Evolutionary conservation across 2,113 vertebrate genomes (phyloP), one percentile per base, ranked within the genome.

Genomic region (Delphinapterus leucas): DNA sequence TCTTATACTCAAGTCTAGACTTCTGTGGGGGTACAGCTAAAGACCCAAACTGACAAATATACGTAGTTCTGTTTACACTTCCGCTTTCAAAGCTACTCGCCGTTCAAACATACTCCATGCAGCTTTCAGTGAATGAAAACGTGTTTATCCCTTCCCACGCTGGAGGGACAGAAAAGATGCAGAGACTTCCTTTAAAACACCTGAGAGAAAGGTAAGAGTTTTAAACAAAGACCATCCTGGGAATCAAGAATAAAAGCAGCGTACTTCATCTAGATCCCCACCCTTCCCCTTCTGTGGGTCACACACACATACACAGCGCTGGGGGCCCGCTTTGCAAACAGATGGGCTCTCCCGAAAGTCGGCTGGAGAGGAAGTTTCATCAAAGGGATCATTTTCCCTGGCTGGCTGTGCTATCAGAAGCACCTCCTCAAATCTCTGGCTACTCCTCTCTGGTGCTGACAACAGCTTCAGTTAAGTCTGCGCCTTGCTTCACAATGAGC

Each of bases 401-500:
- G 14, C 55, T 25, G 5, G n/a, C 73, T 21, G 0, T n/a, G 1
- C 33, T 44, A 23, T 55, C 71, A 0, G 36, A 49, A 68, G 21
- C 0, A n/a, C 65, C 14, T 7, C 92, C 14, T 21, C 44, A 1
- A 7, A 6, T 2, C 61, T 21, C 49, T 1, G 1, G n/a, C 13
- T 1, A 1, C 2, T 23, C 26, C 38, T 21, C 44, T n/a, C 67
- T 18, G 0, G 23, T 14, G 94, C 74, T 33, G 82, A 26, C 26
- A 38, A 26, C 26, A 38, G 82, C 26, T 0, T 6, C 3, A 0
- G 1, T 53, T 14, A 8, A 4, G 26, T 14, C 23, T n/a, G 65
- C 47, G 5, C 38, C 65, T 68, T 15, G 68, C 76, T 68, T 21
- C 13, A 49, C 41, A 0, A 4, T 0, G 5, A 71, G 86, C 41